Evolutionary conservation across 2,888 invertebrate species (phyloP), one percentile per base, ranked within the genome.

Genomic region (Drosophila gaucha): DNA sequence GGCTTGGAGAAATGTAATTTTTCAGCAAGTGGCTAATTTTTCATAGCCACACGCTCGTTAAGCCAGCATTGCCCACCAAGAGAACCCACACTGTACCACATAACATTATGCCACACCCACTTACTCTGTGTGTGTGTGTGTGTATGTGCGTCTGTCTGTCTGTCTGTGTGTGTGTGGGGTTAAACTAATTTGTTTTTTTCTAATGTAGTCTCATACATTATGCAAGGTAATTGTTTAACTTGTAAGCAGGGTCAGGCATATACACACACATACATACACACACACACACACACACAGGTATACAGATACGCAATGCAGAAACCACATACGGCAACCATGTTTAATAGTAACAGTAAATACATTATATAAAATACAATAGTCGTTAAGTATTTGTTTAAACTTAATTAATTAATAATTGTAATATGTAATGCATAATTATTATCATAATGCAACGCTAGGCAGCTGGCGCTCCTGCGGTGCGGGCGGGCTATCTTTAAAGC

Each of bases 11-110:
- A 64, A 70, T 78, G 66, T 78, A 78, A 74, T 84, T 67, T 78
- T 70, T 74, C 74, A 80, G 79, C 78, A 85, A 75, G 75, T 87
- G 87, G 82, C 85, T 86, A 80, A 82, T 87, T 85, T 82, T 87
- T 82, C 82, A 85, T 80, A 80, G 75, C 82, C 87, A 64, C 49
- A 43, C 54, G 75, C 65, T 70, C 63, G 70, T 69, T 69, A 59
- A 70, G 70, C 59, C 58, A 58, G 70, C 75, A 57, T 46, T 46
- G 47, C 55, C 65, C 59, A 69, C 75, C 64, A 69, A 64, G 49
- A 49, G 39, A 43, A 38, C 31, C 50, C 56, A 47, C 65, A 41
- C 41, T 35, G 43, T 36, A 67, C 44, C 24, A 46, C 46, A 62
- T 28, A 41, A 49, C 36, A 31, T 30, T 16, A 30, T 46, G 46